phyloP scores from a whole-genome alignment of 2,888 invertebrate genomes.

The Galerucella calmariensis region DNA sequence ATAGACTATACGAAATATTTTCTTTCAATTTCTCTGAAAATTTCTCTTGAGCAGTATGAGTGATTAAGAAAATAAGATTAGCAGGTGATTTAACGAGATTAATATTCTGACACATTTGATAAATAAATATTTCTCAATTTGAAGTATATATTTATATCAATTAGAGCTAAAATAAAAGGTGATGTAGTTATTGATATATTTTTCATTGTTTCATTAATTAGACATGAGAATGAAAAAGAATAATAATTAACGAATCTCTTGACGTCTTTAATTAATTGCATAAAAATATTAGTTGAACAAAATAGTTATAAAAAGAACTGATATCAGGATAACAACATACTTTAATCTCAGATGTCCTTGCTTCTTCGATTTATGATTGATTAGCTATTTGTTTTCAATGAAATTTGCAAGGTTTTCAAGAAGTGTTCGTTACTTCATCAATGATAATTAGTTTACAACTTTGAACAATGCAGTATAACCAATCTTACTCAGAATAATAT shows the following conservation, averaged over 20 bases:
- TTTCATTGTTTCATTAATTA: slow-evolving; percentile 30
- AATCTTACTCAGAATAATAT: not conserved
- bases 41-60: too few relatives aligned
- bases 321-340: not conserved
- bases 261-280: slow-evolving; percentile 1
- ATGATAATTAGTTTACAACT: slow-evolving; percentile 8
- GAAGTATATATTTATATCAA: slow-evolving; percentile 21
- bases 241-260: not conserved
- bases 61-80: not conserved
- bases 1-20: too few relatives aligned
- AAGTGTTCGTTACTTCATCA: slow-evolving; percentile 24
- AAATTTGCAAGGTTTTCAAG: slow-evolving; percentile 31
- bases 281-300: slow-evolving; percentile 6
- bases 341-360: slow-evolving; percentile 17
- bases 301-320: not conserved
- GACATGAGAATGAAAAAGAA: not conserved
- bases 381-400: slow-evolving; percentile 19
- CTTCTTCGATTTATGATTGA: slow-evolving; percentile 17
- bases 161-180: slow-evolving; percentile 30
- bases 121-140: slow-evolving; percentile 21
- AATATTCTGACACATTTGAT: slow-evolving; percentile 17
- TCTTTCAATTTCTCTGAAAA: too few relatives aligned
- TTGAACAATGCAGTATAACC: not conserved
- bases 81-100: slow-evolving; percentile 5
- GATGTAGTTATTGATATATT: slow-evolving; percentile 36